These are phyloP conservation scores for Phylloscopus whistleri DNA, from an alignment of 2,113 vertebrate species.

Conservation along the genomic window DNA sequence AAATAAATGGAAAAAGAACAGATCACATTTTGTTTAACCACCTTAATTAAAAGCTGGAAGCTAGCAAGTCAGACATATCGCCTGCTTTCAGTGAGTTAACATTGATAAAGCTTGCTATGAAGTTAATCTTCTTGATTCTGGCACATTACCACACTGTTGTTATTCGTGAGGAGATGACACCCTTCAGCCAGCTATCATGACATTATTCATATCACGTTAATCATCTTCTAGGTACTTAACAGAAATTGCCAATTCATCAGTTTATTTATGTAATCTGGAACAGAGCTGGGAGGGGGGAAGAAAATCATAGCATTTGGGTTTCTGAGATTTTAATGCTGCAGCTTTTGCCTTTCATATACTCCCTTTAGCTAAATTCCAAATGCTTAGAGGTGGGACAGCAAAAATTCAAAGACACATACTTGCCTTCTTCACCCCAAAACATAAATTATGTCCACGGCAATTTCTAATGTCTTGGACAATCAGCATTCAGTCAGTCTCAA, in stretches of 20 bases:
- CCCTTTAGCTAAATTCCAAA: neutral
- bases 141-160: neutral
- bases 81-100: neutral
- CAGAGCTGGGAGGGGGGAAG: neutral
- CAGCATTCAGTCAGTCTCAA: neutral
- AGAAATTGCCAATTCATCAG: neutral
- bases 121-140: neutral
- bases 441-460: neutral
- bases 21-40: neutral
- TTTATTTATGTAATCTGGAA: neutral
- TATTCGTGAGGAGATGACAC: neutral
- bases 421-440: neutral
- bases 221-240: constrained; percentile 8
- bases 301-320: neutral
- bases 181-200: neutral
- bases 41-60: constrained; percentile 13
- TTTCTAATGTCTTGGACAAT: neutral
- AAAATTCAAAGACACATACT: neutral
- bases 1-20: neutral
- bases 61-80: neutral
- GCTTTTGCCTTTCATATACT: neutral
- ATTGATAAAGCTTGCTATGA: neutral
- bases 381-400: neutral
- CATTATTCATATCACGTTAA: constrained; percentile 19
- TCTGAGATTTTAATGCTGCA: neutral